Evolutionary conservation across 2,888 invertebrate species (phyloP).

Genomic region (Xestoiulus laeticollis): DNA sequence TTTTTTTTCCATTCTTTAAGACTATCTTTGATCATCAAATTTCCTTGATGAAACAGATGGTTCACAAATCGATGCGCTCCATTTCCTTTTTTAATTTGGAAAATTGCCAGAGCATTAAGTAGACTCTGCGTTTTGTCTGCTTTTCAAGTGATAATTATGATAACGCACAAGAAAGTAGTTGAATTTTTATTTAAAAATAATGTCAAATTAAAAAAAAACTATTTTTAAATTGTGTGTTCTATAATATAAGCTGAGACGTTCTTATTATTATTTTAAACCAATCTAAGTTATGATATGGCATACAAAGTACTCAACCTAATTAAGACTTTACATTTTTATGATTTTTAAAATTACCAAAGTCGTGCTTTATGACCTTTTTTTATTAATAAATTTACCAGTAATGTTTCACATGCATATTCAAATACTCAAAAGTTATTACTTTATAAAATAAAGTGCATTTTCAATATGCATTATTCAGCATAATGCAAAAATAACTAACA

Average conservation of each 20-base stretch:
- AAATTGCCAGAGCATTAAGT: slow-evolving; percentile 42
- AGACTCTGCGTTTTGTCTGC: neutral
- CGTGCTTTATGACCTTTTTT: neutral
- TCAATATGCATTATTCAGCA: neutral
- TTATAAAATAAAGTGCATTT: neutral
- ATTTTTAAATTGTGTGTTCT: neutral
- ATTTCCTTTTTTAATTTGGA: slow-evolving; percentile 49
- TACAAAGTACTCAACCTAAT: no score
- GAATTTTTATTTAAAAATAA: neutral
- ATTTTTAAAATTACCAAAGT: no score
- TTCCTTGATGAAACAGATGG: slow-evolving; percentile 45
- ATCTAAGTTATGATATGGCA: no score
- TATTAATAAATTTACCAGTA: neutral
- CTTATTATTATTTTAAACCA: no score
- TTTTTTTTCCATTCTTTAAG: slow-evolving; percentile 21
- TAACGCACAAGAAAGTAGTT: neutral
- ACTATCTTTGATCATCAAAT: slow-evolving; percentile 46
- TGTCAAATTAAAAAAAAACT: neutral
- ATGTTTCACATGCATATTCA: neutral
- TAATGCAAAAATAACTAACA: neutral
- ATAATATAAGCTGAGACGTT: no score
- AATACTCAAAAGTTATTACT: no score
- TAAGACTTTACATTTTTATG: no score
- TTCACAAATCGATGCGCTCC: slow-evolving; percentile 44
- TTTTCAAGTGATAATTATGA: neutral